These are phyloP conservation scores for Nycticorax nycticorax DNA, from an alignment of 2,113 vertebrate species.

Conservation along the genomic window DNA sequence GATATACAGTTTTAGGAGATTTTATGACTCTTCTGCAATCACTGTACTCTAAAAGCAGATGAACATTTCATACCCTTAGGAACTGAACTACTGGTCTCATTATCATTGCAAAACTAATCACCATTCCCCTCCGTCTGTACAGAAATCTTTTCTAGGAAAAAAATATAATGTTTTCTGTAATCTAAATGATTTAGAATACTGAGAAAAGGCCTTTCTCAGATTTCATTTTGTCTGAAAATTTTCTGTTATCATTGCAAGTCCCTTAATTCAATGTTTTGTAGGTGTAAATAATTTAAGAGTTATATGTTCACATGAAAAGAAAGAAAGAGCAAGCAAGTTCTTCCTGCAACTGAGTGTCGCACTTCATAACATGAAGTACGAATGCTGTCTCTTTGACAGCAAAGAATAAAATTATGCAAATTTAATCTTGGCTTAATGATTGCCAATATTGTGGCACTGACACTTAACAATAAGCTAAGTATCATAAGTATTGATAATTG, in stretches of 20 bases:
- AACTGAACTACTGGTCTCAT: constrained; percentile 58
- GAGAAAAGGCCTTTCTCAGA: neutral
- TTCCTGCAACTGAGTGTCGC: neutral
- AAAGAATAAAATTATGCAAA: neutral
- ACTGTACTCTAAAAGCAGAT: constrained; percentile 28
- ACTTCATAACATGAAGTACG: neutral
- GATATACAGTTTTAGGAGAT: constrained; percentile 10
- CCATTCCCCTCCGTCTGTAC: neutral
- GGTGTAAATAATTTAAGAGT: neutral
- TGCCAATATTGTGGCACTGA: neutral
- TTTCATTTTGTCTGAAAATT: neutral
- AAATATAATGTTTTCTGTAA: neutral
- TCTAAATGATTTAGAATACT: neutral
- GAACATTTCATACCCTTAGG: constrained; percentile 58
- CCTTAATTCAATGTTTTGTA: neutral
- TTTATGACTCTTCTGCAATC: constrained; percentile 19
- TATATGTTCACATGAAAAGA: neutral
- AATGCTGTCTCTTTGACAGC: neutral
- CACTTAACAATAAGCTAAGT: neutral
- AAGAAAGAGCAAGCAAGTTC: neutral
- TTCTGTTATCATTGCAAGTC: neutral
- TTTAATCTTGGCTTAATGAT: neutral
- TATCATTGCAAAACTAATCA: constrained; percentile 29
- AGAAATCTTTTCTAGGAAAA: neutral
- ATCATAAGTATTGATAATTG: neutral